A percentile compares a stretch with the other conserved stretches of the same genome.
These are phyloP conservation scores for Sinocyclocheilus anophthalmus DNA, from an alignment of 2,113 vertebrate species.

Conservation along the genomic window DNA sequence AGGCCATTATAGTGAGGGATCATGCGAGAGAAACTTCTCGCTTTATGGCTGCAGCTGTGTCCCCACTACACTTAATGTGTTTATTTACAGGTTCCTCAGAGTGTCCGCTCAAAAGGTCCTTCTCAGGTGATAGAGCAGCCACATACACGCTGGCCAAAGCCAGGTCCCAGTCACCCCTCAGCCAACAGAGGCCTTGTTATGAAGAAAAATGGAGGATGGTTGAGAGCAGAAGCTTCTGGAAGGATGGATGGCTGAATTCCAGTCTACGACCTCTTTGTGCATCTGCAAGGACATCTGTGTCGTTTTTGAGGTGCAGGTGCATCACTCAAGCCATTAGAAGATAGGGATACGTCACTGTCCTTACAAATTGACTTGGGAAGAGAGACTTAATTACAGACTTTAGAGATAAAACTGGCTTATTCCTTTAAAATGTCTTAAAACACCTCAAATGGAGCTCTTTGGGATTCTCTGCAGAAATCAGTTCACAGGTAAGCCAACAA, in stretches of 20 bases:
- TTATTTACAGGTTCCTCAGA: constrained; percentile 71
- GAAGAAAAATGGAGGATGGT: constrained; percentile 56
- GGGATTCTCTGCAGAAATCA: constrained; percentile 30
- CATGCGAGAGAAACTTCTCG: constrained; percentile 62
- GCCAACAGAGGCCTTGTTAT: constrained; percentile 63
- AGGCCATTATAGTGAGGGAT: constrained; percentile 62
- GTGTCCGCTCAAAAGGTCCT: constrained; percentile 52
- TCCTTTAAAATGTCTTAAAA: constrained; percentile 4
- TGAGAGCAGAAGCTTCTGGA: constrained; percentile 42
- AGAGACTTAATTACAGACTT: constrained; percentile 29
- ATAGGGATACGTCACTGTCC: constrained; percentile 30
- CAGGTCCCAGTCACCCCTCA: constrained; percentile 29
- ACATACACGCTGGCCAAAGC: constrained; percentile 41
- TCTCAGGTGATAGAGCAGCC: constrained; percentile 59
- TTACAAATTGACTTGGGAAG: constrained; percentile 29
- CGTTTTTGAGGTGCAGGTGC: constrained; percentile 53
- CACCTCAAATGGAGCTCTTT: constrained; percentile 15
- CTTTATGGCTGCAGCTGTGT: constrained; percentile 69
- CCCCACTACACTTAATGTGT: constrained; percentile 67
- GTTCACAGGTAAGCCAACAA: constrained; percentile 50
- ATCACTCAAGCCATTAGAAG: constrained; percentile 37
- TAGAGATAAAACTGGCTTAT: constrained; percentile 27
- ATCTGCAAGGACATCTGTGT: constrained; percentile 58
- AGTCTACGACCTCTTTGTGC: constrained; percentile 52
- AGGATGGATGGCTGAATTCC: constrained; percentile 51